Conservation (phyloP, 2,113 vertebrate genomes). For the Lepus timidus region DNA sequence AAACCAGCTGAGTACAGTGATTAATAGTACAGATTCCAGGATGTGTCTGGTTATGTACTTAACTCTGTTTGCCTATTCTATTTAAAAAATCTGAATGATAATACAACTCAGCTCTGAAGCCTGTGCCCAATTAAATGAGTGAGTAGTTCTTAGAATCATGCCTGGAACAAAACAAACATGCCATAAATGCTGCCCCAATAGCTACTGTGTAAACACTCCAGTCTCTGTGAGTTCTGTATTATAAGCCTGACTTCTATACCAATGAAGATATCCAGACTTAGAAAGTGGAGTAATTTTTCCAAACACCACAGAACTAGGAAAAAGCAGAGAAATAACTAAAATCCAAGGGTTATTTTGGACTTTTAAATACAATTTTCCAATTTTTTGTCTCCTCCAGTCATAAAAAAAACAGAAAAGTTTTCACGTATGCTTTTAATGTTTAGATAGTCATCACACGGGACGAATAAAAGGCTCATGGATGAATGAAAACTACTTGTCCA, state of each 20-base stretch:
- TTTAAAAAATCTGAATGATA: neutral
- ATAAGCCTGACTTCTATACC: neutral
- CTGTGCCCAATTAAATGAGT: neutral
- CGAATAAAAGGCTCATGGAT: neutral
- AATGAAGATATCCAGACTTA: neutral
- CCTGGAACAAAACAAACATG: neutral
- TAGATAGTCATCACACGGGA: neutral
- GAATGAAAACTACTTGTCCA: neutral
- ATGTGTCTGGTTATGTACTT: neutral
- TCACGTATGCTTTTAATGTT: neutral
- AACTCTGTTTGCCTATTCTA: neutral
- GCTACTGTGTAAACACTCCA: neutral
- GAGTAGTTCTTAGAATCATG: conserved; percentile 15
- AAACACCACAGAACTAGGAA: neutral
- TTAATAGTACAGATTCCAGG: neutral
- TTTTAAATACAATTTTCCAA: neutral
- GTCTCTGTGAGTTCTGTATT: neutral
- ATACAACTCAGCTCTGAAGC: neutral
- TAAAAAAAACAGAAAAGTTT: neutral
- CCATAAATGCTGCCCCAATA: neutral
- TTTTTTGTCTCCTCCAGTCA: neutral
- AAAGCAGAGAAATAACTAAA: neutral
- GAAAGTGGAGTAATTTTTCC: neutral
- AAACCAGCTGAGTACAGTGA: neutral
- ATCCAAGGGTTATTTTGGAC: neutral